These are phyloP conservation scores for Actinia equina DNA, from an alignment of 64 coral and sea anemone genomes.

Conservation along the genomic window DNA sequence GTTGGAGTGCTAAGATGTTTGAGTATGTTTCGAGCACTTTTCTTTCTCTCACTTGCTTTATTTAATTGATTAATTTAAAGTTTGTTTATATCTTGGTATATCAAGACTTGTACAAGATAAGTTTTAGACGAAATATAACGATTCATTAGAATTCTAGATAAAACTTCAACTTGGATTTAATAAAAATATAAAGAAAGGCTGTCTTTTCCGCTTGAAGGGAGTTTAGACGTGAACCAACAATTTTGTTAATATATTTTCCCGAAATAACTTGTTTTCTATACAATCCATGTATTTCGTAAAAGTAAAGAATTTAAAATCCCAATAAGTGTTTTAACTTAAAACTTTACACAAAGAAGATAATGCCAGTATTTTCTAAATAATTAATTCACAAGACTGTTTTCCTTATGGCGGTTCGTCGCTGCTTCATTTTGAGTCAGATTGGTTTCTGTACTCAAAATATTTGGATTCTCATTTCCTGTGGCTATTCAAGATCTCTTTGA, in stretches of 20 bases:
- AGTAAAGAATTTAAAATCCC: neutral
- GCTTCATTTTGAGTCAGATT: neutral
- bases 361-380: conserved; percentile 15
- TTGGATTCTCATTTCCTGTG: conserved; percentile 16
- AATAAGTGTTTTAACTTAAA: neutral
- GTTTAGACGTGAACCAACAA: neutral
- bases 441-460: conserved; percentile 27
- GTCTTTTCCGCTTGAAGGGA: neutral
- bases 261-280: too few species aligned
- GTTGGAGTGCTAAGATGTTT: neutral
- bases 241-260: neutral
- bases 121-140: neutral
- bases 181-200: neutral
- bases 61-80: neutral
- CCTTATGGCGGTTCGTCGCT: conserved; percentile 5
- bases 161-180: neutral
- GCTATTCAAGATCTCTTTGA: neutral
- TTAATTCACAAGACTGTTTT: conserved; percentile 18
- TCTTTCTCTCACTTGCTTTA: too few species aligned
- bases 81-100: neutral
- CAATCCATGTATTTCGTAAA: neutral
- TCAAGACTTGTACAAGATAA: neutral
- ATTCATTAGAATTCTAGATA: neutral
- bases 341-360: conserved; percentile 10
- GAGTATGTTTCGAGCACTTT: neutral